Evolutionary conservation across 2,113 vertebrate species (phyloP).

Genomic region (Ariopsis seemanni): DNA sequence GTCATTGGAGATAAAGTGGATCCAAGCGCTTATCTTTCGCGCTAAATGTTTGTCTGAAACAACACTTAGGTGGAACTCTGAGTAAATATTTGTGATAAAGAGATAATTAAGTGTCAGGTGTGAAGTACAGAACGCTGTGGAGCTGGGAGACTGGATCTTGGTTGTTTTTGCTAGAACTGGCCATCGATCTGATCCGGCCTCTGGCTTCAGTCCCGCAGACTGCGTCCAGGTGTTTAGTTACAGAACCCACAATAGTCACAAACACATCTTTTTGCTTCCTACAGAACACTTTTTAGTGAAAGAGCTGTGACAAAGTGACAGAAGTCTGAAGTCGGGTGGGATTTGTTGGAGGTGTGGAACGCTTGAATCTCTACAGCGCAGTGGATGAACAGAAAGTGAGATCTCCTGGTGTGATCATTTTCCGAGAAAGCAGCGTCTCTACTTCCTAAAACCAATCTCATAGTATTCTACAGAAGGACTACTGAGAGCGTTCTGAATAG

Average conservation of each 20-base stretch:
- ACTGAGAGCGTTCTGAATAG: no score
- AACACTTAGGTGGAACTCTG: not conserved
- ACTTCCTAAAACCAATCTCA: no score
- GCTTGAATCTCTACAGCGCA: not conserved
- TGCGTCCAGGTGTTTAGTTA: not conserved
- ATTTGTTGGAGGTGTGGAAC: not conserved
- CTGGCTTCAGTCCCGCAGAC: not conserved
- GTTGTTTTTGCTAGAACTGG: not conserved
- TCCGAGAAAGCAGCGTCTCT: no score
- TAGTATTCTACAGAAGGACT: no score
- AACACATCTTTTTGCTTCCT: not conserved
- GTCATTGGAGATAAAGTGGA: not conserved
- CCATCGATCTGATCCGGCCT: not conserved
- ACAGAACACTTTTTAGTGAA: not conserved
- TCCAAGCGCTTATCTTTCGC: not conserved
- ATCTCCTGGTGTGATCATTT: no score
- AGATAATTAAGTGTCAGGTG: not conserved
- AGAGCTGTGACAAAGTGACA: no score
- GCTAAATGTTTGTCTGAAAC: not conserved
- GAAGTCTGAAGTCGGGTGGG: no score
- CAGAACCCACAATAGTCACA: not conserved
- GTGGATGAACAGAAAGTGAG: no score
- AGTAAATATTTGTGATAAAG: not conserved
- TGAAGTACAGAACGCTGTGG: not conserved
- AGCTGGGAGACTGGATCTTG: no score